Evolutionary conservation across 1,140 invertebrate genomes (phyloP), one percentile per base, ranked within the genome.

Genomic region (Agrilus planipennis): DNA sequence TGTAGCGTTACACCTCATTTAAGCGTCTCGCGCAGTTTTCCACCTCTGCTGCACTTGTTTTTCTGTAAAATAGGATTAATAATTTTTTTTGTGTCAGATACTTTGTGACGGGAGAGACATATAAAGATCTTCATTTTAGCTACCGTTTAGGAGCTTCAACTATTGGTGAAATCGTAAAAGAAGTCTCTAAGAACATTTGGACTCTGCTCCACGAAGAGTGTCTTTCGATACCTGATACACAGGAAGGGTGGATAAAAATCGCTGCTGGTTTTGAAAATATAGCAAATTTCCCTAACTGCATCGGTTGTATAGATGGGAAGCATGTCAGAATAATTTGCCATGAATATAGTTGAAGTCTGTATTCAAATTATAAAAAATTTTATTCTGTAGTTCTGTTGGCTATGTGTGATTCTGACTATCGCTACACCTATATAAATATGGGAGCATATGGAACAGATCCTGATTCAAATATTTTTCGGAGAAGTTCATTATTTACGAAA

Each of bases 301-400:
- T 67, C 20, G 64, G 66, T 9, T 58, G 62, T 6, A 40, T 72
- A n/a, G 64, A 70, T 50, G 62, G 63, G n/a, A 69, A 68, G 50
- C 62, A 67, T 51, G 50, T 66, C 7, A 45, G 41, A 34, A 55
- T 65, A 44, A 27, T 38, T 47, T 43, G 38, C 43, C 62, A 62
- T 15, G 12, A 17, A 20, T 48, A 54, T 30, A 51, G 50, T 22
- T 63, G 65, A 32, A 46, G 51, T 7, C 35, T 49, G 10, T 68
- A 47, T 50, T 63, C 51, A 32, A 70, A 70, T 44, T 66, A 68
- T 29, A 70, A 70, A 46, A 23, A 51, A 1, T 54, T 42, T 46
- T 67, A 61, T 49, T 64, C 59, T 20, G 55, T 69, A 25, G 62
- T 71, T 28, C 47, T 71, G 18, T 48, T 67, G 38, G 70, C 50